Percentiles rank a stretch among this genome's conserved stretches.
Evolutionary conservation across 2,888 invertebrate genomes (phyloP).

Genomic region (Ryuthela nishihirai): DNA sequence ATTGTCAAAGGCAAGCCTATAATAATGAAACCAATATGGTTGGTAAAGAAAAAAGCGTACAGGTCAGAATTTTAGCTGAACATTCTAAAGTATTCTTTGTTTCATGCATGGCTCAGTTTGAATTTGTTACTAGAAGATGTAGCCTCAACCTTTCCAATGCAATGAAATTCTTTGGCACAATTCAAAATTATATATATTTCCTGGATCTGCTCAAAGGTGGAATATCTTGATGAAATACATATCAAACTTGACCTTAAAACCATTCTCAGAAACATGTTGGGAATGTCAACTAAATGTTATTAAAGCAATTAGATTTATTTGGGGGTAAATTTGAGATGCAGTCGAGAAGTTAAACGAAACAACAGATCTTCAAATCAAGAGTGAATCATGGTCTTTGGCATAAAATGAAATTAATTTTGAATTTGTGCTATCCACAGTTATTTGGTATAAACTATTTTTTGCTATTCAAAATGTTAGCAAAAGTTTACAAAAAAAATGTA

Average conservation of each 20-base stretch:
- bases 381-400: no score
- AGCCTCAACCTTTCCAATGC: neutral
- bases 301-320: neutral
- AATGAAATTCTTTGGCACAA: neutral
- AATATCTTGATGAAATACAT: conserved; percentile 46
- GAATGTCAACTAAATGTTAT: neutral
- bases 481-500: neutral
- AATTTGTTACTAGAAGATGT: neutral
- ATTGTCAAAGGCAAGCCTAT: neutral
- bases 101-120: neutral
- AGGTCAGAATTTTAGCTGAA: conserved; percentile 1
- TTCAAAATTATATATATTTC: neutral
- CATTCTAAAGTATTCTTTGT: neutral
- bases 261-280: neutral
- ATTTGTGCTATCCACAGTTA: neutral
- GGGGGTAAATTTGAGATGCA: no score
- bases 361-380: no score
- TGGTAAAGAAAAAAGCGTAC: neutral
- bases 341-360: no score
- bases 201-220: neutral
- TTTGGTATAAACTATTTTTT: neutral
- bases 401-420: neutral
- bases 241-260: conserved; percentile 48
- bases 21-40: neutral
- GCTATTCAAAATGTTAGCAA: neutral